Evolutionary conservation across 2,797 vertebrate genomes (phyloP).

Genomic region (Macropus fuliginosus): DNA sequence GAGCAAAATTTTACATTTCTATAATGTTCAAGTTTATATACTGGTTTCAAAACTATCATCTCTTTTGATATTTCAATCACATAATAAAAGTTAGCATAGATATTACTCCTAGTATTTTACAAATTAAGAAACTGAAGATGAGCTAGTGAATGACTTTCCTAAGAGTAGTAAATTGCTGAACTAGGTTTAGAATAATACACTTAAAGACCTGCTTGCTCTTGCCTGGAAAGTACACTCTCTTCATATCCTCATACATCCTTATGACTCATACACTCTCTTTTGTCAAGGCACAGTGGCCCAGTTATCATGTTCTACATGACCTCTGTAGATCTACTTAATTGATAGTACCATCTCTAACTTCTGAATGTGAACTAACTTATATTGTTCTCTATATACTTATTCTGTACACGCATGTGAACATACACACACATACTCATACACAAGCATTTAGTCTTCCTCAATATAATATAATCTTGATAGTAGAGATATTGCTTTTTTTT

Average conservation of each 20-base stretch:
- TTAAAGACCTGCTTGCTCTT: neutral
- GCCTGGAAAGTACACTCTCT: neutral
- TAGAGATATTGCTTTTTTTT: neutral
- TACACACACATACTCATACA: no score
- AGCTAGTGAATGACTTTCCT: neutral
- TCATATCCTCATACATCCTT: neutral
- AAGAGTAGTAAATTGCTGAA: neutral
- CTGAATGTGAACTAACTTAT: neutral
- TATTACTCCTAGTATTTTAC: neutral
- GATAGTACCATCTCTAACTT: neutral
- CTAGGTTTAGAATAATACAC: neutral
- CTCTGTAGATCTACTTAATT: neutral
- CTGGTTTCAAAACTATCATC: neutral
- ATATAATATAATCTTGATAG: neutral
- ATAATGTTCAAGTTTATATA: neutral
- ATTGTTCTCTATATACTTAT: neutral
- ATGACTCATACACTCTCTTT: neutral
- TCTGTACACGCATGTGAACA: neutral
- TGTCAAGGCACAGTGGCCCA: neutral
- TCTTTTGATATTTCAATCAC: neutral
- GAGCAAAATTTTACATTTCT: neutral
- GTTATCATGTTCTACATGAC: neutral
- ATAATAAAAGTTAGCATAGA: neutral
- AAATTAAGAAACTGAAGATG: neutral
- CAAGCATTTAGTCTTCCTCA: accelerated